These are phyloP conservation scores for Phaedon cochleariae DNA, from an alignment of 2,888 invertebrate genomes.

Conservation along the genomic window DNA sequence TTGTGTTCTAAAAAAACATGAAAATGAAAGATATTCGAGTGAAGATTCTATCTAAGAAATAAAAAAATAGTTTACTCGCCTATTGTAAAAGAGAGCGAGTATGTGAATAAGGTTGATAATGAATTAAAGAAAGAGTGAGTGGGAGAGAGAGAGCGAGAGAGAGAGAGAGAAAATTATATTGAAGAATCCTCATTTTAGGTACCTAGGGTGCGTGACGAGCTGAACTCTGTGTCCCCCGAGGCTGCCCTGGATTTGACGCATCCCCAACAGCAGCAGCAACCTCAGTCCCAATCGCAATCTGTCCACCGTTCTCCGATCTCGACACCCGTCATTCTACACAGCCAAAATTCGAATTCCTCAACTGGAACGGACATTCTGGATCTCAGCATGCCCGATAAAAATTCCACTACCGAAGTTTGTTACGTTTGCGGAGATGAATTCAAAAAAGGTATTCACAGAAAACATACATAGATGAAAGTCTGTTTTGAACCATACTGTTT, in stretches of 20 bases:
- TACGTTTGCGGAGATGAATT: conserved; percentile 92
- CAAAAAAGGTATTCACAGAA: conserved; percentile 63
- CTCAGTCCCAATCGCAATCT: conserved; percentile 27
- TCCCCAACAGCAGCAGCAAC: conserved; percentile 42
- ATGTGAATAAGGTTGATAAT: too few species aligned
- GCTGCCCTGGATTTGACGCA: conserved; percentile 68
- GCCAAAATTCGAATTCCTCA: conserved; percentile 62
- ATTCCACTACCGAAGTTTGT: conserved; percentile 88
- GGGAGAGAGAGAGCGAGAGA: too few species aligned
- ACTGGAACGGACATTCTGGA: conserved; percentile 76
- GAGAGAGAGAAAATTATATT: too few species aligned
- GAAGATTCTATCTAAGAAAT: too few species aligned
- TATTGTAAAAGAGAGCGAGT: too few species aligned
- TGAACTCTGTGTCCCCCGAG: conserved; percentile 39
- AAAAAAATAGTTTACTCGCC: too few species aligned
- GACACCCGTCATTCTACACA: conserved; percentile 53
- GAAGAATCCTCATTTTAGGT: neutral
- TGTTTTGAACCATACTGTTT: too few species aligned
- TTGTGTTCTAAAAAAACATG: too few species aligned
- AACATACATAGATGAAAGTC: too few species aligned
- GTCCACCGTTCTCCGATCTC: conserved; percentile 37
- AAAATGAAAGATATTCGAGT: too few species aligned
- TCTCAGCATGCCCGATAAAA: conserved; percentile 92
- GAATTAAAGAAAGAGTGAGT: too few species aligned
- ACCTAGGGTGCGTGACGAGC: neutral